These are phyloP conservation scores for Scaptomyza parva DNA, from an alignment of 2,888 invertebrate genomes.

Conservation along the genomic window DNA sequence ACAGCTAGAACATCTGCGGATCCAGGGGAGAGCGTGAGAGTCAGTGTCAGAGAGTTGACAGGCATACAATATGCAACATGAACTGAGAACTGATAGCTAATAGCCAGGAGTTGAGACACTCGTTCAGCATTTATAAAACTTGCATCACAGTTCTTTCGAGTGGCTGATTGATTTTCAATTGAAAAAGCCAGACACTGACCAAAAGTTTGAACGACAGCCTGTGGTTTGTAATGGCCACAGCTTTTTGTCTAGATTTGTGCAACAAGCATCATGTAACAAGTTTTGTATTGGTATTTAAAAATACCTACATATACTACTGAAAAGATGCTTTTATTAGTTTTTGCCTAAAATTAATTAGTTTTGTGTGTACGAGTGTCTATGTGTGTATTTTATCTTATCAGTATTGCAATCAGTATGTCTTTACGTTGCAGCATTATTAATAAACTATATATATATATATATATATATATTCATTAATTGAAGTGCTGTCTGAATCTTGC, in stretches of 20 bases:
- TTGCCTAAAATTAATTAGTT: conserved; percentile 41
- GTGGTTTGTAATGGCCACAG: conserved; percentile 27
- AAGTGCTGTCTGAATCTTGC: conserved; percentile 30
- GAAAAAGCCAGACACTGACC: conserved; percentile 19
- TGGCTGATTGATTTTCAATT: conserved; percentile 63
- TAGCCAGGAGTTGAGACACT: conserved; percentile 16
- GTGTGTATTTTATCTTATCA: conserved; percentile 30
- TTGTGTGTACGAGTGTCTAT: conserved; percentile 1
- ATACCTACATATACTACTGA: conserved; percentile 35
- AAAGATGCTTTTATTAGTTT: conserved; percentile 28
- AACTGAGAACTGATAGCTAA: conserved; percentile 4
- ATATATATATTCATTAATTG: conserved; percentile 40
- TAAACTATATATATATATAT: conserved; percentile 13
- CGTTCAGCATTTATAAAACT: conserved; percentile 2
- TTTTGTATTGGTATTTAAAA: conserved; percentile 7
- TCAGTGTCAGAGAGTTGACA: conserved; percentile 43
- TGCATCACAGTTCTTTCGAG: not conserved
- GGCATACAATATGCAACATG: conserved; percentile 61
- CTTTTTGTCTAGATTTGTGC: conserved; percentile 25
- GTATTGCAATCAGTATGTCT: conserved; percentile 3
- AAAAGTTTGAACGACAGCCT: conserved; percentile 1
- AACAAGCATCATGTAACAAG: conserved; percentile 19
- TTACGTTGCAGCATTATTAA: conserved; percentile 26
- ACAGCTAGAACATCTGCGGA: conserved; percentile 19
- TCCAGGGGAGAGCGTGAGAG: not conserved